phyloP scores from a whole-genome alignment of 2,797 vertebrate genomes.

The Zalophus californianus region DNA sequence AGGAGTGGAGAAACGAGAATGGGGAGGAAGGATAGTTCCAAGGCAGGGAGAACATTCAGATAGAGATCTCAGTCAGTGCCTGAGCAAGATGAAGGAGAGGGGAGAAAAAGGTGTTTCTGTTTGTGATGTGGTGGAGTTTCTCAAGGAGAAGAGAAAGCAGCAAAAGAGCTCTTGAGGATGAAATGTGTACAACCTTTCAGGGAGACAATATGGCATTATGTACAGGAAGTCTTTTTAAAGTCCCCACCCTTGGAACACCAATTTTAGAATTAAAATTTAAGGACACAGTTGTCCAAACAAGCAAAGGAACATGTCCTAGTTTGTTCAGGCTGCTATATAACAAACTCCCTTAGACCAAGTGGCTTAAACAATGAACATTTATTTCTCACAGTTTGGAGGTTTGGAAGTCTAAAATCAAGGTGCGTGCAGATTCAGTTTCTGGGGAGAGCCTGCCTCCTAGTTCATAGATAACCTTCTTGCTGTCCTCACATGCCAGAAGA shows the following conservation, averaged over 20 bases:
- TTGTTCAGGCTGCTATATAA: background rate
- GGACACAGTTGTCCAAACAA: background rate
- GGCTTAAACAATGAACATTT: background rate
- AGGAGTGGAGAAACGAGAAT: background rate
- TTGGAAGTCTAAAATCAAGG: background rate
- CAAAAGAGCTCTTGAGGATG: background rate
- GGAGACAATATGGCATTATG: background rate
- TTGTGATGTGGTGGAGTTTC: background rate
- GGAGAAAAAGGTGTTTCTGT: background rate
- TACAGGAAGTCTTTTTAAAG: slow-evolving; percentile 9
- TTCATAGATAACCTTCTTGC: background rate
- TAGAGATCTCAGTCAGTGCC: background rate
- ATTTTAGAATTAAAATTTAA: slow-evolving; percentile 28
- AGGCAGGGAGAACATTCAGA: background rate
- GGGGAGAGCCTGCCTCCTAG: background rate
- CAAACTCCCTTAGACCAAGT: background rate
- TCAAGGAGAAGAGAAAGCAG: background rate
- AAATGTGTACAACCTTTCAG: background rate
- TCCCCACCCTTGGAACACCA: background rate
- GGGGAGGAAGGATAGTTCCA: background rate
- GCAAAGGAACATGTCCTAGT: background rate
- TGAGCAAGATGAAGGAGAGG: background rate
- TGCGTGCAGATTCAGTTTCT: background rate
- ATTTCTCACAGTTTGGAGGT: background rate
- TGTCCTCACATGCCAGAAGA: background rate